phyloP scores from a whole-genome alignment of 2,113 vertebrate species.

The Eudyptes chrysolophus region DNA sequence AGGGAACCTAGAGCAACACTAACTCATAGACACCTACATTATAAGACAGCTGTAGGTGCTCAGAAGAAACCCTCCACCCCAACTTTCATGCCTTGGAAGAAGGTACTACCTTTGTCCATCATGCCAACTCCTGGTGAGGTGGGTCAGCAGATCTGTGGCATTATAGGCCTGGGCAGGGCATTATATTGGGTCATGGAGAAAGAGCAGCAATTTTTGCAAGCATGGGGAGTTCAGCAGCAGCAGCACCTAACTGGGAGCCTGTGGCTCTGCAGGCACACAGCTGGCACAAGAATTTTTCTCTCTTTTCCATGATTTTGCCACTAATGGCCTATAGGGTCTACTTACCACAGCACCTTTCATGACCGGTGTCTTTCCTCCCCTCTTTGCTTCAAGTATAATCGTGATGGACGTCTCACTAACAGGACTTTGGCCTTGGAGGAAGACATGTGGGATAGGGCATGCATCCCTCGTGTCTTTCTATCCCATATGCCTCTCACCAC shows the following conservation, averaged over 20 bases:
- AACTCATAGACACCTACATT: too few relatives aligned
- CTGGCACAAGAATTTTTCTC: neutral
- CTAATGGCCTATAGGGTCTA: neutral
- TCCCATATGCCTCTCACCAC: neutral
- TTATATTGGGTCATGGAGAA: neutral
- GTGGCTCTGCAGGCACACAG: neutral
- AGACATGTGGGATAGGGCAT: neutral
- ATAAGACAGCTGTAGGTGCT: neutral
- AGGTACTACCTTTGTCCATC: neutral
- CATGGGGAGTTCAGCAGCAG: neutral
- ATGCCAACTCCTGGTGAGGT: neutral
- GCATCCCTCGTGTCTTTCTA: neutral
- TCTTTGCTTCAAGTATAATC: neutral
- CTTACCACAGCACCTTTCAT: neutral
- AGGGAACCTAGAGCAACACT: too few relatives aligned
- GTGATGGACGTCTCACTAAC: neutral
- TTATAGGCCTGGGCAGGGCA: neutral
- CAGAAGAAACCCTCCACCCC: neutral
- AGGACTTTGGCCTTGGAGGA: neutral
- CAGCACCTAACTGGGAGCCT: neutral
- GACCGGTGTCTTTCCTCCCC: neutral
- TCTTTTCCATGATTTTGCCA: neutral
- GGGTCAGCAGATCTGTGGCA: neutral
- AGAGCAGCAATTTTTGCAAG: neutral
- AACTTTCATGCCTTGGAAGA: neutral